Percentiles rank a stretch among this genome's conserved stretches.
Conservation (phyloP, 2,113 vertebrate genomes). For the Tangachromis dhanisi region DNA sequence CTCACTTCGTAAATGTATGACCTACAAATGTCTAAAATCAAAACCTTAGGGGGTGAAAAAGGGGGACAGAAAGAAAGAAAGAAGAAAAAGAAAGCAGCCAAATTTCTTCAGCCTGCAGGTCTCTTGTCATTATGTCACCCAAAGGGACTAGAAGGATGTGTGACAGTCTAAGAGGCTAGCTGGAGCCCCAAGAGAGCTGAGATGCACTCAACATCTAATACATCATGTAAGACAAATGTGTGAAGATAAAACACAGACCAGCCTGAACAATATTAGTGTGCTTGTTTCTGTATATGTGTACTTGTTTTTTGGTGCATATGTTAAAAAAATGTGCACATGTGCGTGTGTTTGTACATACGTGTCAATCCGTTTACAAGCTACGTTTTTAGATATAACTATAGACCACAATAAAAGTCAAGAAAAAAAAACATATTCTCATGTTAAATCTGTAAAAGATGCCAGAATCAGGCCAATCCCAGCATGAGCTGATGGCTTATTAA, state of each 20-base stretch:
- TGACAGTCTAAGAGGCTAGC: conserved; percentile 7
- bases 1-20: background rate
- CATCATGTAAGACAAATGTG: conserved; percentile 2
- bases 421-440: background rate
- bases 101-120: background rate
- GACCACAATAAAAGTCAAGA: background rate
- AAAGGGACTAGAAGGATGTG: background rate
- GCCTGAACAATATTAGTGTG: background rate
- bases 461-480: conserved; percentile 15
- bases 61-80: background rate
- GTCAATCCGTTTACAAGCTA: background rate
- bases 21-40: background rate
- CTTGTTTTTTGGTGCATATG: background rate
- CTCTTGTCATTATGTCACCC: conserved; percentile 23
- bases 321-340: background rate
- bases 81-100: background rate
- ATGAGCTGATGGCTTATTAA: conserved; percentile 55
- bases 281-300: background rate
- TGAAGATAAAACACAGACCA: background rate
- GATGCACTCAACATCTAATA: conserved; percentile 15
- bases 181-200: conserved; percentile 20
- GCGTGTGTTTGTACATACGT: background rate
- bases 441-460: conserved; percentile 2
- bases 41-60: background rate
- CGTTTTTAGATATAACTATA: background rate